Evolutionary conservation across 2,888 invertebrate genomes (phyloP).

Genomic region (Micoletzkya japonica): DNA sequence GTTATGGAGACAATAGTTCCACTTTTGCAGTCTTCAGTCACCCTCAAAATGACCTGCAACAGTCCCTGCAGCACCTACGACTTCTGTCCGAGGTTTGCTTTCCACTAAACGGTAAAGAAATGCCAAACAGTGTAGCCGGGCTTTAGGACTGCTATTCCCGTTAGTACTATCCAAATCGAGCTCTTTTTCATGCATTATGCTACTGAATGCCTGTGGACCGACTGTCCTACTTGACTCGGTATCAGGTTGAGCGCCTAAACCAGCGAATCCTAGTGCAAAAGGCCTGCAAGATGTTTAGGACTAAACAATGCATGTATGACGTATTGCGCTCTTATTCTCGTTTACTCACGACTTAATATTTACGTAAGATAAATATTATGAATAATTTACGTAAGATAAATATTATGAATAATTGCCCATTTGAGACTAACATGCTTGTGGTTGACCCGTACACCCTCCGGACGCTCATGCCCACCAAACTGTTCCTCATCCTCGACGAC

Average conservation of each 20-base stretch:
- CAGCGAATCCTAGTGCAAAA: neutral
- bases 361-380: no score
- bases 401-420: neutral
- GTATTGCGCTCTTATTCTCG: no score
- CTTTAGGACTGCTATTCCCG: no score
- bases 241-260: neutral
- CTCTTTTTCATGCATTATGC: no score
- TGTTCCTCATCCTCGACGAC: slow-evolving; percentile 25
- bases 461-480: neutral
- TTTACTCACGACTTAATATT: no score
- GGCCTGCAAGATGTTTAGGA: neutral
- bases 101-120: neutral
- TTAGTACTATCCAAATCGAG: no score
- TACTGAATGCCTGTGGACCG: neutral
- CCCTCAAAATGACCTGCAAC: neutral
- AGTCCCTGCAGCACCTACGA: slow-evolving; percentile 4
- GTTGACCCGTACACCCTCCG: slow-evolving; percentile 23
- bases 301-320: no score
- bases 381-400: neutral
- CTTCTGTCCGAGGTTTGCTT: neutral
- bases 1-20: no score
- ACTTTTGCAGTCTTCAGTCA: slow-evolving; percentile 7
- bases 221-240: no score
- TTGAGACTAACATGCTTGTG: slow-evolving; percentile 16
- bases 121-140: neutral